Evolutionary conservation across 2,888 invertebrate genomes (phyloP).

Genomic region (Nasonovia ribisnigri): DNA sequence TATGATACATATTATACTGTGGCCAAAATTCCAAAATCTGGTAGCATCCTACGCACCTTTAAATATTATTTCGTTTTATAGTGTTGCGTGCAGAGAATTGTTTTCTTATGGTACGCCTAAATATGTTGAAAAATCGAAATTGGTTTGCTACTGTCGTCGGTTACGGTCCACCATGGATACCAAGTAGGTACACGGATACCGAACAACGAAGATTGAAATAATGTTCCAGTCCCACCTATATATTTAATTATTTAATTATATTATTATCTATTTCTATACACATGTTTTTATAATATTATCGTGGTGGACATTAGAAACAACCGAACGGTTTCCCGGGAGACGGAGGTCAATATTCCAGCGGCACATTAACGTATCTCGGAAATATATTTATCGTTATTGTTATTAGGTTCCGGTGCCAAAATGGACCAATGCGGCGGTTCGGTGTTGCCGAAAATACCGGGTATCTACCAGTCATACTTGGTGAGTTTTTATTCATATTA

Average conservation of each 20-base stretch:
- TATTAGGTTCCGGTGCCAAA: not conserved
- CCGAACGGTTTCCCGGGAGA: constrained; percentile 9
- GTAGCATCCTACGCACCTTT: not conserved
- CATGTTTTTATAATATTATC: not conserved
- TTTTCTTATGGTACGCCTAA: not conserved
- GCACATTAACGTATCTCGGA: too few relatives aligned
- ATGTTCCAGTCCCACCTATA: not conserved
- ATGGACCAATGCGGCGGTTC: not conserved
- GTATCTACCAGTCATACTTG: not conserved
- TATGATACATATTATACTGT: not conserved
- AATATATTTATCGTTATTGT: constrained; percentile 6
- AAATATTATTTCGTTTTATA: not conserved
- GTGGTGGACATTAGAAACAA: not conserved
- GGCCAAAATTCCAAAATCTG: not conserved
- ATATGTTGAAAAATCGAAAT: not conserved
- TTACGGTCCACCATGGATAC: not conserved
- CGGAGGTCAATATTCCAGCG: not conserved
- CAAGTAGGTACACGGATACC: not conserved
- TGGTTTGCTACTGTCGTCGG: not conserved
- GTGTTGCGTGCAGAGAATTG: not conserved
- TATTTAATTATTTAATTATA: too few relatives aligned
- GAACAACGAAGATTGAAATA: not conserved
- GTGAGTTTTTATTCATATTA: constrained; percentile 26
- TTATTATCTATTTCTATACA: too few relatives aligned
- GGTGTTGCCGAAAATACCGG: constrained; percentile 38